These are phyloP conservation scores for Ecliptopera silaceata DNA, from an alignment of 2,888 invertebrate species.

Conservation along the genomic window DNA sequence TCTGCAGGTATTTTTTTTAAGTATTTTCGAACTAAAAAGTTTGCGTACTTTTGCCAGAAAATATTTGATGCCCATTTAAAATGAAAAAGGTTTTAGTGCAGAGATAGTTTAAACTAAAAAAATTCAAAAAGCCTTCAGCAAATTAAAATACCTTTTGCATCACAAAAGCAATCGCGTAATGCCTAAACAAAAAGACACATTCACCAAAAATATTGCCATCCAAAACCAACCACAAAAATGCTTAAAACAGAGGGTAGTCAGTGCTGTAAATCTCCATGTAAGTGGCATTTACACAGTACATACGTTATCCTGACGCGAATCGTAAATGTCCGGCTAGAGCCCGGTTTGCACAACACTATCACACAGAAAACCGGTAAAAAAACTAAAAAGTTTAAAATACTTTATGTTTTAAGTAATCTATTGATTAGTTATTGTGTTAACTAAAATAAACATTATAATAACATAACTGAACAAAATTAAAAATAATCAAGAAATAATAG, in stretches of 20 bases:
- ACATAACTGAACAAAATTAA: no score
- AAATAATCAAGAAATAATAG: no score
- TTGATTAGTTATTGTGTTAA: no score
- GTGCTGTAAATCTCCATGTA: conserved; percentile 72
- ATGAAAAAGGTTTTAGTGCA: no score
- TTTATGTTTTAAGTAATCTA: no score
- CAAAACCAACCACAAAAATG: conserved; percentile 37
- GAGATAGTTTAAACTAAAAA: no score
- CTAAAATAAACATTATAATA: background rate
- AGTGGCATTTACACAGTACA: conserved; percentile 79
- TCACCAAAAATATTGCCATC: conserved; percentile 30
- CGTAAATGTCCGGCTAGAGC: conserved; percentile 70
- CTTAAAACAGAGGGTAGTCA: conserved; percentile 49
- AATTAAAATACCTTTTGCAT: background rate
- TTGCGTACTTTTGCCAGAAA: no score
- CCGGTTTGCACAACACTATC: conserved; percentile 20
- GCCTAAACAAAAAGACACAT: conserved; percentile 16
- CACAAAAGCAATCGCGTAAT: conserved; percentile 22
- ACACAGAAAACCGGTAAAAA: conserved; percentile 6
- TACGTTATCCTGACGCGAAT: conserved; percentile 65
- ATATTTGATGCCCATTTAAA: no score
- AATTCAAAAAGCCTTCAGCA: no score
- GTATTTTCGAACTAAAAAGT: no score
- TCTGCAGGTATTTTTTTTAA: no score
- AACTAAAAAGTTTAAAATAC: background rate